These are phyloP conservation scores for Drosophila cognata DNA, from an alignment of 2,888 invertebrate genomes.

Conservation along the genomic window DNA sequence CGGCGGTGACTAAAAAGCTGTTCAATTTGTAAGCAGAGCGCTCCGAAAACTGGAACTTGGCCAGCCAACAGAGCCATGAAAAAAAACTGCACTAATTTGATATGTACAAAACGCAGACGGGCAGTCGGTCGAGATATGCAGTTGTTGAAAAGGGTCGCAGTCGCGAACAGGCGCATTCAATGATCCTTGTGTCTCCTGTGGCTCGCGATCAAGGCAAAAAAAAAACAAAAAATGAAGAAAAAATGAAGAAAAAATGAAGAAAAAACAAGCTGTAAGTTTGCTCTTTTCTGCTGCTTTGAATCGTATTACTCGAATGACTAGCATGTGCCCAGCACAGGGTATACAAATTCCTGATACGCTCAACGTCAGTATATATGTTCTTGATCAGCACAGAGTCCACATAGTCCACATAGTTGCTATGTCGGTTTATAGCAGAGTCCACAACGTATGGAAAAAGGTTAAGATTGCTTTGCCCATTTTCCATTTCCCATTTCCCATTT, in stretches of 20 bases:
- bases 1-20: conserved; percentile 52
- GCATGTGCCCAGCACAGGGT: background rate
- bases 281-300: background rate
- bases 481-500: background rate
- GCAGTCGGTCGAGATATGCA: conserved; percentile 28
- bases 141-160: conserved; percentile 40
- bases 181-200: conserved; percentile 3
- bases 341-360: background rate
- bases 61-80: conserved; percentile 6
- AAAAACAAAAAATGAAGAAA: background rate
- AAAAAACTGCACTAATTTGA: conserved; percentile 78
- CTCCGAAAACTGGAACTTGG: conserved; percentile 45
- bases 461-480: background rate
- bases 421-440: background rate
- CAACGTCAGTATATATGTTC: background rate
- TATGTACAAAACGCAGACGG: conserved; percentile 33
- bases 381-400: background rate
- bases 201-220: conserved; percentile 1
- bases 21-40: conserved; percentile 68
- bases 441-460: too few species aligned
- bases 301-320: background rate
- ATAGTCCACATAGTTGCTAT: background rate
- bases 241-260: too few species aligned
- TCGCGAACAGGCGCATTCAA: conserved; percentile 3
- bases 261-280: background rate